These are phyloP conservation scores for Siderastrea siderea DNA, from an alignment of 92 coral and sea anemone genomes.

Conservation along the genomic window DNA sequence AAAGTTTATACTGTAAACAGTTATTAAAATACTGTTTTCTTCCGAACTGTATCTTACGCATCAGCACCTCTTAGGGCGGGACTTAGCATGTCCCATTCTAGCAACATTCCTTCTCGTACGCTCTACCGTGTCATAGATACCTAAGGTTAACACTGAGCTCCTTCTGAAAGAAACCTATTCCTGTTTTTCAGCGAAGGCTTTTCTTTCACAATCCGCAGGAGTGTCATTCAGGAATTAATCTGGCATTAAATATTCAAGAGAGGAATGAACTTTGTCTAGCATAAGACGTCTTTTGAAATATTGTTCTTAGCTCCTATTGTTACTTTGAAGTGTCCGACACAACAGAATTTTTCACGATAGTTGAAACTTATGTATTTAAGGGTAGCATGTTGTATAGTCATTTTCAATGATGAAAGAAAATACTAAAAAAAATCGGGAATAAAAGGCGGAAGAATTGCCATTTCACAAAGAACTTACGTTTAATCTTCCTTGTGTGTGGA, in stretches of 20 bases:
- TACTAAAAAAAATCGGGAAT: background rate
- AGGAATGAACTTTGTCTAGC: conserved; percentile 2
- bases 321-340: conserved; percentile 43
- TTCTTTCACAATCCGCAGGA: conserved; percentile 17
- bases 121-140: conserved; percentile 16
- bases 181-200: conserved; percentile 4
- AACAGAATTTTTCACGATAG: background rate
- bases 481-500: conserved; percentile 28
- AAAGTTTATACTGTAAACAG: conserved; percentile 50
- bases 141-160: conserved; percentile 5
- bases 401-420: background rate
- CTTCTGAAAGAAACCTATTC: background rate
- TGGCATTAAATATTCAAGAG: conserved; percentile 23
- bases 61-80: conserved; percentile 55
- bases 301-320: conserved; percentile 37
- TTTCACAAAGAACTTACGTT: too few relatives aligned
- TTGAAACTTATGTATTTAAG: background rate
- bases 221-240: conserved; percentile 39
- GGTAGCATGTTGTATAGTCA: background rate
- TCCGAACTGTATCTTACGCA: conserved; percentile 11
- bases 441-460: conserved; percentile 10
- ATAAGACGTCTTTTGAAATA: conserved; percentile 20
- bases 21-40: conserved; percentile 27
- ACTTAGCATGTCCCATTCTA: conserved; percentile 34
- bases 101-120: conserved; percentile 53